A percentile compares a stretch with the other conserved stretches of the same genome.
Evolutionary conservation across 1,140 invertebrate species (phyloP).

Genomic region (Asobara japonica): DNA sequence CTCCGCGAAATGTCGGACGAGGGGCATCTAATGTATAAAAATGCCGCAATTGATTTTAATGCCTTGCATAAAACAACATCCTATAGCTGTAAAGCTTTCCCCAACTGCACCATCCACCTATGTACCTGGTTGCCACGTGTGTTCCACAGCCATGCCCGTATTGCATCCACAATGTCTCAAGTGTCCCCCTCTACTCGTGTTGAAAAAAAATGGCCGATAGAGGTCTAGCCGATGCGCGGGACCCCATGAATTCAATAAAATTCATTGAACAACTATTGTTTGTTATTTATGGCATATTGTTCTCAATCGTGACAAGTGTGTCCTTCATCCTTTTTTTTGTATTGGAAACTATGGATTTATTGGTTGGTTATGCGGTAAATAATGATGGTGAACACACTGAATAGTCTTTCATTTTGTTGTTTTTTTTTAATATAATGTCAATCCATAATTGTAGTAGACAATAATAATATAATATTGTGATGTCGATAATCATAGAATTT

Average conservation of each 20-base stretch:
- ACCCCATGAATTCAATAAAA: not conserved
- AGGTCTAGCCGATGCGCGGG: not conserved
- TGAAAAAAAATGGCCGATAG: not conserved
- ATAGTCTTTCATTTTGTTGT: constrained; percentile 7
- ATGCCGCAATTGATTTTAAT: constrained; percentile 57
- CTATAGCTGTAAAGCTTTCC: constrained; percentile 47
- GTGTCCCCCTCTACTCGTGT: constrained; percentile 11
- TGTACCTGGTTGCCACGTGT: constrained; percentile 32
- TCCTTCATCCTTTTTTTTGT: not conserved
- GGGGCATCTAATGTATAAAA: constrained; percentile 49
- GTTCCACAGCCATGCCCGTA: constrained; percentile 27
- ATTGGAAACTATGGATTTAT: not conserved
- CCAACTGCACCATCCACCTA: constrained; percentile 38
- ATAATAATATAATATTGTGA: constrained; percentile 63
- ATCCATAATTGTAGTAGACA: constrained; percentile 64
- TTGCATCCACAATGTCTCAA: constrained; percentile 31
- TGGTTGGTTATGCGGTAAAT: not conserved
- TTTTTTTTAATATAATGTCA: constrained; percentile 66
- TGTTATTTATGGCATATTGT: constrained; percentile 27
- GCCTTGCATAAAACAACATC: constrained; percentile 46
- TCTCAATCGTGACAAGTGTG: not conserved
- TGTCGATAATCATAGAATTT: constrained; percentile 51
- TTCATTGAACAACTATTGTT: constrained; percentile 20
- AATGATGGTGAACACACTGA: not conserved
- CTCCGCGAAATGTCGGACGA: not conserved